Base-by-base conservation (phyloP, 2,888 invertebrate genomes). In the Pelosia muscerda region DNA sequence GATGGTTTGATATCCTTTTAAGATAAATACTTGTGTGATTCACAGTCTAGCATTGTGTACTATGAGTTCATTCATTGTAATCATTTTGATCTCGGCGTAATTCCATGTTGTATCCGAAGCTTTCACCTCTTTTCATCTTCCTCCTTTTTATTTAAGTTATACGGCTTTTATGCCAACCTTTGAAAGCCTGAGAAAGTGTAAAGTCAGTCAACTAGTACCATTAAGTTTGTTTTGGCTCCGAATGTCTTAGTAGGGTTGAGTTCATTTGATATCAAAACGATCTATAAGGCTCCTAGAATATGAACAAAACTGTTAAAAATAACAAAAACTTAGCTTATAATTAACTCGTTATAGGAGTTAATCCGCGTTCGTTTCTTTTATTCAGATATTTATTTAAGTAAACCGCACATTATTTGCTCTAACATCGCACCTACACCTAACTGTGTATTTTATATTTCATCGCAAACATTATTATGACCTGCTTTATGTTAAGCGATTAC, bases 371-470 rank as follows among this genome's bases (percentile, higher is more conserved):
- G 9, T 49, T 49, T 49, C n/a, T 49, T 49, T n/a, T 49, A 49
- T 49, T 49, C n/a, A 15, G 0, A n/a, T 60, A 38, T n/a, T 59
- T 59, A 22, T 59, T 38, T 6, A n/a, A 38, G 49, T 49, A 49
- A 49, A n/a, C 19, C 49, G 49, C n/a, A 49, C n/a, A 49, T n/a
- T 49, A n/a, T 49, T n/a, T 19, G 49, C n/a, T 49, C 49, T 49
- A n/a, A 49, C n/a, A 49, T 49, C 49, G n/a, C n/a, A 49, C n/a
- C 49, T 49, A n/a, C 8, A n/a, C n/a, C n/a, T 49, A n/a, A 49
- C 49, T 49, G 49, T 49, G 49, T 49, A 49, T 49, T 49, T 49
- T 49, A 49, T 49, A n/a, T 49, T 49, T 49, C n/a, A 49, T 49
- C 49, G 49, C 49, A 49, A 49, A 49, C 1, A 49, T n/a, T 49